phyloP scores from a whole-genome alignment of 35 echinoderm and acorn worm genomes.

The Stichopus chloronotus region DNA sequence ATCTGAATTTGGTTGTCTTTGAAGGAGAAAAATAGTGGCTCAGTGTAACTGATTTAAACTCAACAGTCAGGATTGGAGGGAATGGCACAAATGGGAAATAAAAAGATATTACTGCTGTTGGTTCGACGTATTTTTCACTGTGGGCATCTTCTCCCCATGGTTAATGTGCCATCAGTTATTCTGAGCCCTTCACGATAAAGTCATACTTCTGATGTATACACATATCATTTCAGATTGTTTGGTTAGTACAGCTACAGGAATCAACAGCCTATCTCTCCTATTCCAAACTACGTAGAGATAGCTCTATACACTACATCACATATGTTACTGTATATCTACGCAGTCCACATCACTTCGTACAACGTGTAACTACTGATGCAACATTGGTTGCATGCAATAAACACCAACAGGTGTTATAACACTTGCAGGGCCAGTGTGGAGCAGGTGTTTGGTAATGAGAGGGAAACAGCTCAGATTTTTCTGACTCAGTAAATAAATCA shows the following conservation, averaged over 20 bases:
- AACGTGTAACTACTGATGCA: not conserved
- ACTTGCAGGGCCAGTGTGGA: not conserved
- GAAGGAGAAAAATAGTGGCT: too few species aligned
- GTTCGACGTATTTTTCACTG: too few species aligned
- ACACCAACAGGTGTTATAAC: not conserved
- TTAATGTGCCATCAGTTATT: too few species aligned
- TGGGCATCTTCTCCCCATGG: too few species aligned
- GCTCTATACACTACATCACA: not conserved
- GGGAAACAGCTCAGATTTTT: not conserved
- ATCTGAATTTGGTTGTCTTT: too few species aligned
- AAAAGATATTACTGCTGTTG: too few species aligned
- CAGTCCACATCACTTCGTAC: not conserved
- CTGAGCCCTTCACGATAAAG: too few species aligned
- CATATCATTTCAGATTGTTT: too few species aligned
- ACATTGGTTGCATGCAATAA: not conserved
- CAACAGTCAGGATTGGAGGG: too few species aligned
- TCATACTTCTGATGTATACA: too few species aligned
- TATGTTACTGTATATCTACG: not conserved
- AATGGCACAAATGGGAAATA: too few species aligned
- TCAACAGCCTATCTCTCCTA: not conserved
- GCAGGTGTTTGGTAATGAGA: not conserved
- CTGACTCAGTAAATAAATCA: slow-evolving; percentile 5
- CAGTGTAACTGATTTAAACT: too few species aligned
- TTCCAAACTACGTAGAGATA: not conserved
- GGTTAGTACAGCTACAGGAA: not conserved